These are phyloP conservation scores for Coregonus ussuriensis DNA, from an alignment of 2,797 vertebrate species.

Conservation along the genomic window DNA sequence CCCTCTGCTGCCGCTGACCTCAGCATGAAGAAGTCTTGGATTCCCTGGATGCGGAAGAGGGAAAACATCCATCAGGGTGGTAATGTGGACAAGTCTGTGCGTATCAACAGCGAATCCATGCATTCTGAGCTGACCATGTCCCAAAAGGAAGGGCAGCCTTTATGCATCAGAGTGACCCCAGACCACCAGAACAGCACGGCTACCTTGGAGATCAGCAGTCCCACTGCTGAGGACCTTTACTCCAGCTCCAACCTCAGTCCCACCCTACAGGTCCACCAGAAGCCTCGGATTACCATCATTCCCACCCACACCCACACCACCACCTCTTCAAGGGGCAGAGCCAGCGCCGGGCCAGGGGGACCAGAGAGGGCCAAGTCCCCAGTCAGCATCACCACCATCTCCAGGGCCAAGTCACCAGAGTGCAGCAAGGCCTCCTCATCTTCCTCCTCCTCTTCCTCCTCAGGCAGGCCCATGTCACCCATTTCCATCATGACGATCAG, in stretches of 20 bases:
- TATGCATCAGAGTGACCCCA: slow-evolving; percentile 93
- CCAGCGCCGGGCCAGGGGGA: slow-evolving; percentile 68
- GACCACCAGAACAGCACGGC: slow-evolving; percentile 90
- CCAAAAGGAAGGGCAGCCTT: slow-evolving; percentile 91
- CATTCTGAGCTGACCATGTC: slow-evolving; percentile 83
- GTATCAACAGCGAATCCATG: slow-evolving; percentile 67
- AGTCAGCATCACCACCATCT: slow-evolving; percentile 91
- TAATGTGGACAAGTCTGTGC: slow-evolving; percentile 76
- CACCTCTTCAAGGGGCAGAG: slow-evolving; percentile 78
- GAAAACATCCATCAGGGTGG: slow-evolving; percentile 73
- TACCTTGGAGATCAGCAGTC: slow-evolving; percentile 91
- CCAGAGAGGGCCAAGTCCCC: slow-evolving; percentile 90
- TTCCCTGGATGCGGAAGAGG: slow-evolving; percentile 96
- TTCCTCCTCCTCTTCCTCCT: slow-evolving; percentile 56
- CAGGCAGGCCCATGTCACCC: slow-evolving; percentile 84
- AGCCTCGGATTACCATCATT: slow-evolving; percentile 94
- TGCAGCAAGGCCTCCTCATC: slow-evolving; percentile 56
- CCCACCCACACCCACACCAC: slow-evolving; percentile 84
- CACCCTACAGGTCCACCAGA: slow-evolving; percentile 84
- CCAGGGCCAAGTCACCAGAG: slow-evolving; percentile 89
- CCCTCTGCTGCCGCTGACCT: slow-evolving; percentile 85
- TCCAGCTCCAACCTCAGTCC: slow-evolving; percentile 84
- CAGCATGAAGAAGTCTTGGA: slow-evolving; percentile 92
- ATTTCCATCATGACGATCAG: slow-evolving; percentile 91
- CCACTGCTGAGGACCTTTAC: slow-evolving; percentile 84